These are phyloP conservation scores for Holacanthella duospinosa DNA, from an alignment of 2,888 invertebrate species.

Conservation along the genomic window DNA sequence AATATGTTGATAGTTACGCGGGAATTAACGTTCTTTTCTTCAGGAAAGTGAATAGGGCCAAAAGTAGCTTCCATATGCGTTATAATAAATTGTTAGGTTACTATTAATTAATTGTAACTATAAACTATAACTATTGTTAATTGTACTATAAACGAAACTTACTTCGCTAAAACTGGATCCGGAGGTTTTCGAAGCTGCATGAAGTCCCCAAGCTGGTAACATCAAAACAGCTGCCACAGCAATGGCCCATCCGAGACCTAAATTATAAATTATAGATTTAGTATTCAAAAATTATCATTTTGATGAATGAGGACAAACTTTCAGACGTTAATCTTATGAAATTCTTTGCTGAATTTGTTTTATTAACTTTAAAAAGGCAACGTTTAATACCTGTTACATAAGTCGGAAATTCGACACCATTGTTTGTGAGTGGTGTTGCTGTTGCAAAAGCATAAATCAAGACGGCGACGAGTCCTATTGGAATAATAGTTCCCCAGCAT, in stretches of 20 bases:
- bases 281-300: not conserved
- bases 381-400: not conserved
- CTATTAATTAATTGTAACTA: no score
- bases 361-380: constrained; percentile 1
- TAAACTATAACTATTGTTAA: no score
- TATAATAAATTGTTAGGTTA: no score
- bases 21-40: no score
- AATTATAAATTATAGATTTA: not conserved
- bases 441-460: constrained; percentile 23
- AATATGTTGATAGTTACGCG: no score
- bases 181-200: not conserved
- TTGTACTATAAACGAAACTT: no score
- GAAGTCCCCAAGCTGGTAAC: constrained; percentile 6
- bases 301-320: not conserved
- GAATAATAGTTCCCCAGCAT: constrained; percentile 66
- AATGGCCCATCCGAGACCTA: constrained; percentile 4
- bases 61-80: no score
- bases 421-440: not conserved
- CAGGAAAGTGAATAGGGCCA: no score
- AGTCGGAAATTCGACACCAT: constrained; percentile 14
- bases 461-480: constrained; percentile 50
- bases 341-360: no score
- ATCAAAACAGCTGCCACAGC: not conserved
- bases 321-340: no score
- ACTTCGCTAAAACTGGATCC: not conserved